These are phyloP conservation scores for Hydractinia echinata DNA, from an alignment of 30 jellyfish, hydroid and myxozoan species.

Conservation along the genomic window DNA sequence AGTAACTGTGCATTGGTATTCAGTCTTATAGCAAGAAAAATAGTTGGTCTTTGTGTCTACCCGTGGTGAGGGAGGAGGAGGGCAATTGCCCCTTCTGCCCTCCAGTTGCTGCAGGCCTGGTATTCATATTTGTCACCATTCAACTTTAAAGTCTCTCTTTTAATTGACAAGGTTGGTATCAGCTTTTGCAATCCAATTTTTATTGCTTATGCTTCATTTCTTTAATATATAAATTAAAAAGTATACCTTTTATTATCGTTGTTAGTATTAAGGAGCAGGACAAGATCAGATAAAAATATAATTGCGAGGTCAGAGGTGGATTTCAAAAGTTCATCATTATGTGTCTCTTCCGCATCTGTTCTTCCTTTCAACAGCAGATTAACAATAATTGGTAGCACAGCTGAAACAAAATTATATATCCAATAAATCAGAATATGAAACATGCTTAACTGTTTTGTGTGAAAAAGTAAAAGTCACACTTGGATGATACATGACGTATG, in stretches of 20 bases:
- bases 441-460: neutral
- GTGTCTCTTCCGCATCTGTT: slow-evolving; percentile 6
- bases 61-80: no score
- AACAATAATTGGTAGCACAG: slow-evolving; percentile 81
- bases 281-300: slow-evolving; percentile 78
- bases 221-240: neutral
- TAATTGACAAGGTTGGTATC: no score
- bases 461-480: slow-evolving; percentile 37
- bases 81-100: no score
- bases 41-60: no score
- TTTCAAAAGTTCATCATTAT: slow-evolving; percentile 9
- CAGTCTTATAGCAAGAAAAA: no score
- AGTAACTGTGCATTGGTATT: no score
- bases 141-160: no score
- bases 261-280: slow-evolving; percentile 59
- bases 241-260: slow-evolving; percentile 82
- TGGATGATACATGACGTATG: slow-evolving; percentile 79
- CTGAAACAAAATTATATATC: slow-evolving; percentile 29
- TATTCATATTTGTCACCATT: no score
- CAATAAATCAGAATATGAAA: neutral
- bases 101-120: no score
- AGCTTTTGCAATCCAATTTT: no score
- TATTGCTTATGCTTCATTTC: no score
- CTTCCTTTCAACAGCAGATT: slow-evolving; percentile 46
- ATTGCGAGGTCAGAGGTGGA: slow-evolving; percentile 40